phyloP scores from a whole-genome alignment of 2,888 invertebrate species.

The Ophion ellenae region DNA sequence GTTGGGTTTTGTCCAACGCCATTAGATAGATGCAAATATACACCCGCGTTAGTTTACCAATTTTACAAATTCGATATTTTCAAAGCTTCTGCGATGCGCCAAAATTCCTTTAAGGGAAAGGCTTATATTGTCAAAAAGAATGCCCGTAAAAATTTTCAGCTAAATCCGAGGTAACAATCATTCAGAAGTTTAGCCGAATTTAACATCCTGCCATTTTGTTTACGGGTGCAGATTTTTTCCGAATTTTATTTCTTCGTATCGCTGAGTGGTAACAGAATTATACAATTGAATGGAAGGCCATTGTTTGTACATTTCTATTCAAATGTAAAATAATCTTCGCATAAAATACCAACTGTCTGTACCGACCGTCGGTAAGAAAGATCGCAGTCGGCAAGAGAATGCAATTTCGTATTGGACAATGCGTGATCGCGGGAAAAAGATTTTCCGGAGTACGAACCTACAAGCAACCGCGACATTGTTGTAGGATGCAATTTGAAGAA shows the following conservation, averaged over 20 bases:
- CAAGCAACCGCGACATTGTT: constrained; percentile 82
- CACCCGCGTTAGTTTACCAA: neutral
- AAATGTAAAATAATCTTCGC: neutral
- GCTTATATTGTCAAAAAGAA: no score
- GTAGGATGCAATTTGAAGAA: constrained; percentile 83
- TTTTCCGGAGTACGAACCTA: constrained; percentile 72
- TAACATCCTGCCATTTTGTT: no score
- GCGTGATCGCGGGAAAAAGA: neutral
- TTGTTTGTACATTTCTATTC: neutral
- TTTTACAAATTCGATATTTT: neutral
- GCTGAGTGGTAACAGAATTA: no score
- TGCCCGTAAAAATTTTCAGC: no score
- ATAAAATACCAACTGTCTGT: neutral
- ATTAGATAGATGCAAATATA: neutral
- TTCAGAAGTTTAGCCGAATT: no score
- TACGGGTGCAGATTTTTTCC: neutral
- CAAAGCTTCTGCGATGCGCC: neutral
- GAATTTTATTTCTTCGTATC: neutral
- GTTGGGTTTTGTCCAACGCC: no score
- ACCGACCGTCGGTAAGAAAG: neutral
- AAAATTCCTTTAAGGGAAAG: no score
- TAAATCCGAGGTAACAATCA: no score
- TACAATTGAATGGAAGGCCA: no score
- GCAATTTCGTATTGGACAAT: neutral
- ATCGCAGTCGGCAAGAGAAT: neutral